Evolutionary conservation across 2,888 invertebrate species (phyloP), one percentile per base, ranked within the genome.

Genomic region (Cyrtodaria siliqua): DNA sequence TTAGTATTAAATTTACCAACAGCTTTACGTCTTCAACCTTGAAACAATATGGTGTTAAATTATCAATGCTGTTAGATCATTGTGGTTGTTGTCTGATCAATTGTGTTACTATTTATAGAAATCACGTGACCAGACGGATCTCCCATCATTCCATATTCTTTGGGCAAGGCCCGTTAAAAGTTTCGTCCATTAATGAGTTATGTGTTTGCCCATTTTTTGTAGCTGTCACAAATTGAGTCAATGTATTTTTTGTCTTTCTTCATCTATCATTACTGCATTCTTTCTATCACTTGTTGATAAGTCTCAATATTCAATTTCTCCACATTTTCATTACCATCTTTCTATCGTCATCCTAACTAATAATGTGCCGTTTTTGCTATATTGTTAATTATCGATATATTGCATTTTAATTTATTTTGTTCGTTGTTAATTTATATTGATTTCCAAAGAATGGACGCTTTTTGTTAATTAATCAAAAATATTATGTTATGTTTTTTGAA

Each of bases 161-260:
- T 66, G 80, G 80, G 76, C 76, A 76, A 57, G 67, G 72, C 80
- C 80, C 76, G 69, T 70, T 73, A 73, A 71, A 74, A 72, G 57
- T 71, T 67, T 68, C 68, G 71, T 77, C 77, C 67, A 72, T 55
- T 49, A 26, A 53, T 18, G 38, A 26, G 20, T 62, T 64, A 63
- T 66, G 52, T 77, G 71, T 61, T n/a, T 52, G 72, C 72, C 68
- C 68, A 67, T 53, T 56, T n/a, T n/a, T 55, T 67, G 23, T 71
- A 62, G 33, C 27, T 64, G 77, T 77, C 77, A 77, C 77, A 77
- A 77, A 67, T 49, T 23, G 27, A 66, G 66, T 66, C 61, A 61
- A 49, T 9, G 47, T 16, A 38, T 38, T 38, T 38, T 38, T 16
- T 38, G 40, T 38, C 40, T 38, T 38, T 38, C 40, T 38, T 38